Percentiles rank a stretch among this genome's conserved stretches.
Evolutionary conservation across 2,888 invertebrate genomes (phyloP).

Genomic region (Campoplex nolae): DNA sequence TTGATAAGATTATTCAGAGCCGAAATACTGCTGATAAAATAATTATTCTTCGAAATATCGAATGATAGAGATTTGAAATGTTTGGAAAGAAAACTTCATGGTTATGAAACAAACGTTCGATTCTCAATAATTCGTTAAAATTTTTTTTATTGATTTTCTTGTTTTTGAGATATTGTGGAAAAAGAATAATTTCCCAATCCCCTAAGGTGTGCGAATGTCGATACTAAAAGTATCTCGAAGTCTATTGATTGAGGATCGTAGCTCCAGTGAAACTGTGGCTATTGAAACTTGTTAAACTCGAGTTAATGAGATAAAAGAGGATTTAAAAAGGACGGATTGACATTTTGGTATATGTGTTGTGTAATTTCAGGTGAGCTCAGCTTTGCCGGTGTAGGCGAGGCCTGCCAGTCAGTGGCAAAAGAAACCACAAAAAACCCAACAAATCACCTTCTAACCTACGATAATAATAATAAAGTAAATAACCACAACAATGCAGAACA

Average conservation of each 20-base stretch:
- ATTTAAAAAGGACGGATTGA: not conserved
- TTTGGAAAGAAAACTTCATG: not conserved
- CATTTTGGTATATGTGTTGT: slow-evolving; percentile 16
- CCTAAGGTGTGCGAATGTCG: not conserved
- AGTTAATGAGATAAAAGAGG: slow-evolving; percentile 12
- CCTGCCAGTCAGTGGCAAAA: slow-evolving; percentile 83
- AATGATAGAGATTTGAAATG: not conserved
- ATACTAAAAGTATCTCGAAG: not conserved
- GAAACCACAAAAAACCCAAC: slow-evolving; percentile 83
- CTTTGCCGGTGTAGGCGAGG: slow-evolving; percentile 83
- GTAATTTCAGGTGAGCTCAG: slow-evolving; percentile 82
- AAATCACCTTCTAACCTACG: slow-evolving; percentile 83
- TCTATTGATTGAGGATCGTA: not conserved
- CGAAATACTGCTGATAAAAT: slow-evolving; percentile 13
- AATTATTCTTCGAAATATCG: not conserved
- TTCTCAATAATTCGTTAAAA: not conserved
- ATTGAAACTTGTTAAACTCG: not conserved
- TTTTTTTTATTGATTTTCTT: not conserved
- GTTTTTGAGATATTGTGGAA: not conserved
- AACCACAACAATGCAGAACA: slow-evolving; percentile 84
- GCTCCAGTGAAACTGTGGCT: not conserved
- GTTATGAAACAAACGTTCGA: not conserved
- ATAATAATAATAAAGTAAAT: slow-evolving; percentile 83
- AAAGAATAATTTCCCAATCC: not conserved
- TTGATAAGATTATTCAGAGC: slow-evolving; percentile 14